phyloP scores from a whole-genome alignment of 2,888 invertebrate genomes.

The Argyra leucocephala region DNA sequence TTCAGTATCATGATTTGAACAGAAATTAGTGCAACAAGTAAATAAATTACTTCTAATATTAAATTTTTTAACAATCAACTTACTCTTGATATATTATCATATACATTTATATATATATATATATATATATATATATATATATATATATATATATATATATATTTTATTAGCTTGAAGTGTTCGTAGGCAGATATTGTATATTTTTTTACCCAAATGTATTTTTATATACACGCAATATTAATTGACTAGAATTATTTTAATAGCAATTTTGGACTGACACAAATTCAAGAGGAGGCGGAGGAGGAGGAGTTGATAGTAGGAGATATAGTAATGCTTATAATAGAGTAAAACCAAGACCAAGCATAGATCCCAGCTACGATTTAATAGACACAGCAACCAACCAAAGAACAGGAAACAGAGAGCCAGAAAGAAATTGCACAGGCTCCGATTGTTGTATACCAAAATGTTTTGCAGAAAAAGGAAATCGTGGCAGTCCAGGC shows the following conservation, averaged over 20 bases:
- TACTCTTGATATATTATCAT: no score
- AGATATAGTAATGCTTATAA: conserved; percentile 27
- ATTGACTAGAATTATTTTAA: conserved; percentile 7
- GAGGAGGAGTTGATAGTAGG: conserved; percentile 20
- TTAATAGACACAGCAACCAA: conserved; percentile 36
- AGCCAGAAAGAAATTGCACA: conserved; percentile 53
- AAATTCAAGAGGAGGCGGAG: conserved; percentile 30
- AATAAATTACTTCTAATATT: no score
- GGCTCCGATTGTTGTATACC: conserved; percentile 65
- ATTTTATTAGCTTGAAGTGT: no score
- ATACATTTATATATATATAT: no score
- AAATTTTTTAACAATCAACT: no score
- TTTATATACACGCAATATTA: no score
- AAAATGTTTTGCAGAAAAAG: conserved; percentile 84
- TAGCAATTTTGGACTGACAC: conserved; percentile 44
- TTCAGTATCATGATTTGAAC: no score
- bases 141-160: no score
- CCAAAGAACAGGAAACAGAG: conserved; percentile 36
- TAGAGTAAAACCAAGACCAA: conserved; percentile 29
- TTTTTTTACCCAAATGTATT: no score
- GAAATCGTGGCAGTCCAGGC: conserved; percentile 68
- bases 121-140: no score
- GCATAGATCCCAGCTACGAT: conserved; percentile 38
- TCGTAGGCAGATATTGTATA: no score
- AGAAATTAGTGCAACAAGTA: no score